These are phyloP conservation scores for Salpingus planirostris DNA, from an alignment of 2,888 invertebrate genomes.

Conservation along the genomic window DNA sequence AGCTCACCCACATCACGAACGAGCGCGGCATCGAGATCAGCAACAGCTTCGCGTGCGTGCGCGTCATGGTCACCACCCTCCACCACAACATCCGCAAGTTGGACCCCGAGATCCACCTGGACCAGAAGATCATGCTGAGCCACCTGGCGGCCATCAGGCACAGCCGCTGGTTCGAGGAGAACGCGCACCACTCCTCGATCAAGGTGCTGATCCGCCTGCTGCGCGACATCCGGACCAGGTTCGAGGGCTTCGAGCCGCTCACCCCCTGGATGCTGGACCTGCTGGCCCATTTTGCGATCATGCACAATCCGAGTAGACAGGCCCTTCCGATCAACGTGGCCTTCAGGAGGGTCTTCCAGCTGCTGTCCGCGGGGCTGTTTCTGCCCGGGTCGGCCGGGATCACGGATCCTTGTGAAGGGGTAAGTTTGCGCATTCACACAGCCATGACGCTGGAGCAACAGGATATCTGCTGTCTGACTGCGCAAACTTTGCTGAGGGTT, in stretches of 20 bases:
- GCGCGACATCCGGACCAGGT: slow-evolving; percentile 84
- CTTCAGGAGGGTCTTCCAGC: slow-evolving; percentile 81
- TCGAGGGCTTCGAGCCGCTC: slow-evolving; percentile 81
- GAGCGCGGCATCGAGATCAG: slow-evolving; percentile 85
- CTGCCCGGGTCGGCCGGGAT: slow-evolving; percentile 89
- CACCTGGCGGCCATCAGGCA: slow-evolving; percentile 92
- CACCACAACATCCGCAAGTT: slow-evolving; percentile 89
- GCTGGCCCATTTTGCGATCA: slow-evolving; percentile 89
- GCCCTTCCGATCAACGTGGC: slow-evolving; percentile 88
- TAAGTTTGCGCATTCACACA: slow-evolving; percentile 82
- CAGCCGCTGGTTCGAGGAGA: slow-evolving; percentile 97
- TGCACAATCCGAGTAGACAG: slow-evolving; percentile 91
- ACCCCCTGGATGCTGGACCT: slow-evolving; percentile 97
- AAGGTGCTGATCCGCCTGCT: slow-evolving; percentile 85
- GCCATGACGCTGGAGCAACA: slow-evolving; percentile 85
- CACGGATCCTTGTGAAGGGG: slow-evolving; percentile 89
- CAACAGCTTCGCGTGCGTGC: slow-evolving; percentile 75
- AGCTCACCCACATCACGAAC: slow-evolving; percentile 48
- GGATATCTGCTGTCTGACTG: slow-evolving; percentile 87
- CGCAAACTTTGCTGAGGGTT: slow-evolving; percentile 86
- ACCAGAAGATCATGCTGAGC: slow-evolving; percentile 70
- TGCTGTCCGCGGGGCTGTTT: slow-evolving; percentile 89
- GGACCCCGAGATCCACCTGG: slow-evolving; percentile 76
- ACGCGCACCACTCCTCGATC: slow-evolving; percentile 93
- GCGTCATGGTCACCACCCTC: slow-evolving; percentile 87